phyloP scores from a whole-genome alignment of 2,888 invertebrate species.

The Parthenolecanium corni region DNA sequence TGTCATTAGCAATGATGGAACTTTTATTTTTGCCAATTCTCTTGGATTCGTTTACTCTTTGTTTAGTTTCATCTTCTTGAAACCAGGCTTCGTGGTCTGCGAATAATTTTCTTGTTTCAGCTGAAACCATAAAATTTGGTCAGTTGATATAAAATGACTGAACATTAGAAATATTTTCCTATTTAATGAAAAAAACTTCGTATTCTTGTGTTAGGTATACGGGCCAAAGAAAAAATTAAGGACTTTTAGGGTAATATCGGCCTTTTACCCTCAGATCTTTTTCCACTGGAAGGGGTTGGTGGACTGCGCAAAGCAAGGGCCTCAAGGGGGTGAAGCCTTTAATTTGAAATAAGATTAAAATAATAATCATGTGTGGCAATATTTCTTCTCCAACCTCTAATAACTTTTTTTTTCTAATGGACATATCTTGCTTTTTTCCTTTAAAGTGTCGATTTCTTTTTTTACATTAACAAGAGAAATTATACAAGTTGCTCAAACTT shows the following conservation, averaged over 20 bases:
- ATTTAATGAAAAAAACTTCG: background rate
- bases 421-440: too few relatives aligned
- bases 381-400: too few relatives aligned
- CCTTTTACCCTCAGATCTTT: too few relatives aligned
- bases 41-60: slow-evolving; percentile 34
- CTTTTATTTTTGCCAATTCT: slow-evolving; percentile 31
- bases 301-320: too few relatives aligned
- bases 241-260: background rate
- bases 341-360: too few relatives aligned
- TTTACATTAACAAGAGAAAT: background rate
- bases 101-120: slow-evolving; percentile 29
- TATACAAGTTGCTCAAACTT: background rate
- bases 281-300: too few relatives aligned
- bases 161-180: background rate
- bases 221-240: background rate
- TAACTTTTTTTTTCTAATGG: too few relatives aligned
- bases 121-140: slow-evolving; percentile 15
- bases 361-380: too few relatives aligned
- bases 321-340: too few relatives aligned
- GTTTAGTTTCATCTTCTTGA: slow-evolving; percentile 33
- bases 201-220: background rate
- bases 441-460: too few relatives aligned
- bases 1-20: slow-evolving; percentile 29
- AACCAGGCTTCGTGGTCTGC: slow-evolving; percentile 33
- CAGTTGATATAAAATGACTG: too few relatives aligned